Evolutionary conservation across 2,888 invertebrate genomes (phyloP).

Genomic region (Aphidoletes aphidimyza): DNA sequence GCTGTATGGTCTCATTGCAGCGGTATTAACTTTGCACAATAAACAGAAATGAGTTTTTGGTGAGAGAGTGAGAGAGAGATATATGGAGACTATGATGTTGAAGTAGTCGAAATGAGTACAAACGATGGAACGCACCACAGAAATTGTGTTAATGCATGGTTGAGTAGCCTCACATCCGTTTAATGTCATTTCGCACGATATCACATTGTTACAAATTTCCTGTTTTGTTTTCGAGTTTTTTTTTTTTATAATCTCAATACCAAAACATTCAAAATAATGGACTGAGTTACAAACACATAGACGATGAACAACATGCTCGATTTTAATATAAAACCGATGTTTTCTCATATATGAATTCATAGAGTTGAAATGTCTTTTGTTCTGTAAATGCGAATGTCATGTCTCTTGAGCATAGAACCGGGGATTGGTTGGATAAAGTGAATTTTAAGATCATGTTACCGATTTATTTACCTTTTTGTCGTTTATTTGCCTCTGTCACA

Average conservation of each 20-base stretch:
- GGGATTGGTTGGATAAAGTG: too few species aligned
- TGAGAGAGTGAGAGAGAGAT: too few species aligned
- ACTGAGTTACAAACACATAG: background rate
- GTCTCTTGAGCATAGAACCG: background rate
- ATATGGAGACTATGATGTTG: background rate
- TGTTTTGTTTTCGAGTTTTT: conserved; percentile 47
- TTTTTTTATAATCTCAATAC: conserved; percentile 41
- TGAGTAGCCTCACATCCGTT: conserved; percentile 54
- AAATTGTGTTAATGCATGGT: conserved; percentile 54
- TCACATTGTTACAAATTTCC: conserved; percentile 55
- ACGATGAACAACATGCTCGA: background rate
- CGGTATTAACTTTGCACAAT: too few species aligned
- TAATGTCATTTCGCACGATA: conserved; percentile 55
- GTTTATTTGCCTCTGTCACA: conserved; percentile 25
- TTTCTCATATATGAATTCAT: background rate
- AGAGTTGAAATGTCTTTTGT: conserved; percentile 24
- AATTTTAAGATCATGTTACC: conserved; percentile 52
- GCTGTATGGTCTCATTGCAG: background rate
- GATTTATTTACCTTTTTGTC: conserved; percentile 5
- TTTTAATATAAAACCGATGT: background rate
- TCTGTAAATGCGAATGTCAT: conserved; percentile 48
- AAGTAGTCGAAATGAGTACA: background rate
- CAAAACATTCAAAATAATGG: background rate
- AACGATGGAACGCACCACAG: conserved; percentile 2
- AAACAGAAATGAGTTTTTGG: too few species aligned